These are phyloP conservation scores for Xanthorhoe spadicearia DNA, from an alignment of 2,888 invertebrate species.

Conservation along the genomic window DNA sequence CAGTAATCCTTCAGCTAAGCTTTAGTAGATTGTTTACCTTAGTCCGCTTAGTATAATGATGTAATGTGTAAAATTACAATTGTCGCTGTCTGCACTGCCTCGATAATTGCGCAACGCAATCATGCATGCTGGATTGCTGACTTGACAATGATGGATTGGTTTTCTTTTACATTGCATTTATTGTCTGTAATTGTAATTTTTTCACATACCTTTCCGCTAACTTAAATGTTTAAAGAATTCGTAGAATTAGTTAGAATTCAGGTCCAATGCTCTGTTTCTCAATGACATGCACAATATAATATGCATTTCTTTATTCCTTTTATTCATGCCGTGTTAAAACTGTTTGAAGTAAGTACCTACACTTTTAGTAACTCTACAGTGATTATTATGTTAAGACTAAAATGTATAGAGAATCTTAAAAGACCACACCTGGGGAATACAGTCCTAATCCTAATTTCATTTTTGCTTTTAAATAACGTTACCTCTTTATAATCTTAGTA, in stretches of 20 bases:
- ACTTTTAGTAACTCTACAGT: too few species aligned
- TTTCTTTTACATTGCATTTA: conserved; percentile 21
- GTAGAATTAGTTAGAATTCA: not conserved
- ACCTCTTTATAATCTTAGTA: too few species aligned
- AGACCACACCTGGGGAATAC: too few species aligned
- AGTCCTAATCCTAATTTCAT: too few species aligned
- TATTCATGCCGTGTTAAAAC: too few species aligned
- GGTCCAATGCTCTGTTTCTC: too few species aligned
- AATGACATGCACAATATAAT: too few species aligned
- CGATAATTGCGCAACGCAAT: conserved; percentile 33
- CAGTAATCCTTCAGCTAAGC: not conserved
- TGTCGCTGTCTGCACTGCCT: conserved; percentile 11
- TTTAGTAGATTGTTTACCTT: conserved; percentile 4
- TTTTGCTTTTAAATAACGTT: not conserved
- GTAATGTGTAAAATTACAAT: conserved; percentile 34
- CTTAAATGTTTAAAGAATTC: not conserved
- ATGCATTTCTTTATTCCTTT: too few species aligned
- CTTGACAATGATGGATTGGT: conserved; percentile 36
- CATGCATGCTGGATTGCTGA: conserved; percentile 24
- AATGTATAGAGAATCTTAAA: too few species aligned
- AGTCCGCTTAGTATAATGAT: conserved; percentile 16
- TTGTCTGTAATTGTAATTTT: conserved; percentile 10
- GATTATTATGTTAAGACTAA: too few species aligned
- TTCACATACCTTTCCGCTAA: not conserved
- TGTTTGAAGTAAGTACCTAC: too few species aligned